phyloP scores from a whole-genome alignment of 1,140 invertebrate species.

The Papilio helenus region DNA sequence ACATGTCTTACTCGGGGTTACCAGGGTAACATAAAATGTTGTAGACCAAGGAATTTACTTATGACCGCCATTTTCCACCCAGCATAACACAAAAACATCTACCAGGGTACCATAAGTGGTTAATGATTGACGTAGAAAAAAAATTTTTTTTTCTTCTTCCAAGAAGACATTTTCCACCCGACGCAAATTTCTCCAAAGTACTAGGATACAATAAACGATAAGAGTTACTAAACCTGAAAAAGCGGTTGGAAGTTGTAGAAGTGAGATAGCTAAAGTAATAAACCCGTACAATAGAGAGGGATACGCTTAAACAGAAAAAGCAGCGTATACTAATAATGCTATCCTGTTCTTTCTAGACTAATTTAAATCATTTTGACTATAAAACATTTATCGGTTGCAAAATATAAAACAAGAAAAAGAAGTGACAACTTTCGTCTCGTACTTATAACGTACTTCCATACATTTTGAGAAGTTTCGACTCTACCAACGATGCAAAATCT shows the following conservation, averaged over 20 bases:
- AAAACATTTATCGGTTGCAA: no score
- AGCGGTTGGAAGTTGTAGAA: background rate
- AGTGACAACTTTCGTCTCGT: no score
- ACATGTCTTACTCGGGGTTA: constrained; percentile 43
- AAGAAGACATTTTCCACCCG: background rate
- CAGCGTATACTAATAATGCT: background rate
- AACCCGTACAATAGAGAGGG: background rate
- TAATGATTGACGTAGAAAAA: background rate
- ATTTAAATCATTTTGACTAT: background rate
- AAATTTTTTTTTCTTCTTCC: background rate
- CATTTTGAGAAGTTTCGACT: no score
- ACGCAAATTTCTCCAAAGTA: background rate
- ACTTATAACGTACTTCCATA: no score
- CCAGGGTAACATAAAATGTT: constrained; percentile 47
- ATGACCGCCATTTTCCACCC: background rate
- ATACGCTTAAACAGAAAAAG: background rate
- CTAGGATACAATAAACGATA: background rate
- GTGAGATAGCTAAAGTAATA: background rate
- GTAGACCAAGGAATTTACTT: background rate
- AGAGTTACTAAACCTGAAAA: background rate
- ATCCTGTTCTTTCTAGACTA: background rate
- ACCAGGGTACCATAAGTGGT: background rate
- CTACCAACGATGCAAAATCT: no score
- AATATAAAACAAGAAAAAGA: background rate
- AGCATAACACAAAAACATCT: background rate